These are phyloP conservation scores for Linepithema humile DNA, from an alignment of 1,140 invertebrate genomes.

Conservation along the genomic window DNA sequence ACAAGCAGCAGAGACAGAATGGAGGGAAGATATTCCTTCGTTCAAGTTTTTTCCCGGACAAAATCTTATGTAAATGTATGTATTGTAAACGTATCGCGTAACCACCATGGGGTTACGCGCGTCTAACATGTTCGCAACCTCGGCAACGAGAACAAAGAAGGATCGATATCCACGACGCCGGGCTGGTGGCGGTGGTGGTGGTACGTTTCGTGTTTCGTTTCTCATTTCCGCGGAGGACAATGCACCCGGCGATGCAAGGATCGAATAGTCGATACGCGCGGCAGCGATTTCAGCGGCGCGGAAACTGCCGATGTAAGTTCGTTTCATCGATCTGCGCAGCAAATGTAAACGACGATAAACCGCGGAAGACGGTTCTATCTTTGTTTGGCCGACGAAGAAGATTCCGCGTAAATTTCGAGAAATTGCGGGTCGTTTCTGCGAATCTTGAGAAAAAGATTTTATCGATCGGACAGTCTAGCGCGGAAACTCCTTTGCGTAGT, in stretches of 20 bases:
- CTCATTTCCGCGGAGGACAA: constrained; percentile 66
- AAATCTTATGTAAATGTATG: background rate
- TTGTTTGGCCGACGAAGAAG: background rate
- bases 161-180: constrained; percentile 55
- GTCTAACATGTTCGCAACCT: constrained; percentile 45
- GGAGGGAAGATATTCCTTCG: constrained; percentile 5
- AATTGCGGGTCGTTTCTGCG: background rate
- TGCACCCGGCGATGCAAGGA: constrained; percentile 66
- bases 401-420: background rate
- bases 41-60: constrained; percentile 26
- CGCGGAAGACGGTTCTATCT: background rate
- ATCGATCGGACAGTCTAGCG: background rate
- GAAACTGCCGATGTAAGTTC: constrained; percentile 23
- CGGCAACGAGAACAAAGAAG: constrained; percentile 38
- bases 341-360: constrained; percentile 13
- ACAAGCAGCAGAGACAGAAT: background rate
- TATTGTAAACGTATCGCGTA: background rate
- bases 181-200: constrained; percentile 2
- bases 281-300: constrained; percentile 46
- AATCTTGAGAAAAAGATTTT: background rate
- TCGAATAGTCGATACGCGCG: constrained; percentile 50
- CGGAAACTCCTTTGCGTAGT: too few species aligned
- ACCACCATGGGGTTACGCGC: constrained; percentile 9
- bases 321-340: constrained; percentile 56
- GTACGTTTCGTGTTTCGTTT: constrained; percentile 69